phyloP scores from a whole-genome alignment of 2,888 invertebrate genomes.

The Trachelus stipa region DNA sequence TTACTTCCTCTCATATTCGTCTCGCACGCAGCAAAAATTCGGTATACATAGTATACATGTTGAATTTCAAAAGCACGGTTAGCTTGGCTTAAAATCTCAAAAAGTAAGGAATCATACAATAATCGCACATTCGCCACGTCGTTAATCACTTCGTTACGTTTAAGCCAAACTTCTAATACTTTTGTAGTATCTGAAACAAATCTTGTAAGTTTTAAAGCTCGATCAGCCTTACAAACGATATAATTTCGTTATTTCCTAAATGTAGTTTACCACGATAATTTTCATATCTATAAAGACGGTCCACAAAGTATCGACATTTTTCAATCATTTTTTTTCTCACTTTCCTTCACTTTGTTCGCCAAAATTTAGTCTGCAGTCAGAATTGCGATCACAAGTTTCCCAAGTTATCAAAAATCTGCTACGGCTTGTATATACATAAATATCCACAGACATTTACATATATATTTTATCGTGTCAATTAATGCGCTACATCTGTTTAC shows the following conservation, averaged over 20 bases:
- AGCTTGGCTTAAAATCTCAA: constrained; percentile 52
- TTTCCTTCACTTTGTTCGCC: constrained; percentile 42
- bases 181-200: constrained; percentile 39
- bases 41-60: constrained; percentile 64
- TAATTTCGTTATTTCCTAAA: constrained; percentile 29
- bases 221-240: constrained; percentile 36
- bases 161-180: constrained; percentile 51
- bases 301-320: background rate
- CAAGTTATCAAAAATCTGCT: constrained; percentile 30
- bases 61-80: constrained; percentile 58
- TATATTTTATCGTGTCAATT: constrained; percentile 27
- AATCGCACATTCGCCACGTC: constrained; percentile 20
- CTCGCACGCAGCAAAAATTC: constrained; percentile 54
- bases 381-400: constrained; percentile 27
- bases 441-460: background rate
- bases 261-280: constrained; percentile 16
- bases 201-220: constrained; percentile 36
- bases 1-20: constrained; percentile 26
- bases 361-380: constrained; percentile 41
- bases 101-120: constrained; percentile 18
- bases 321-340: background rate
- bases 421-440: constrained; percentile 5
- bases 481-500: constrained; percentile 36
- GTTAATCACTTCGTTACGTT: constrained; percentile 20
- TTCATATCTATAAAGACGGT: background rate